phyloP scores from a whole-genome alignment of 1,140 invertebrate species.

The Eueides isabella region DNA sequence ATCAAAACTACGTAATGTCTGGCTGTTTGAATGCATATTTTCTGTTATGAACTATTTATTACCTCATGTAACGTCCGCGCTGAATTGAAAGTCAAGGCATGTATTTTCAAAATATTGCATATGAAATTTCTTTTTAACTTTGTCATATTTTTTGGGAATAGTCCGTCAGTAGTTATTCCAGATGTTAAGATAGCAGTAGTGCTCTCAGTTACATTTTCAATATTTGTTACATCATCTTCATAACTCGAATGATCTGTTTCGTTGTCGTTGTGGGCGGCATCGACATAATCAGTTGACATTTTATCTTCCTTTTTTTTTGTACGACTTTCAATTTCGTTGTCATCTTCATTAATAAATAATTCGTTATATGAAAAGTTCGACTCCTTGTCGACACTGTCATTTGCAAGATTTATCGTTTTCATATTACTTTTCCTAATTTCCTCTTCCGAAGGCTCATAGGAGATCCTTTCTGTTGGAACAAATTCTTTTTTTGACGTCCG shows the following conservation, averaged over 20 bases:
- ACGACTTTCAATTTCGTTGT: constrained; percentile 35
- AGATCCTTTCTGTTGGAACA: not conserved
- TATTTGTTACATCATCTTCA: constrained; percentile 32
- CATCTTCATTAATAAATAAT: constrained; percentile 57
- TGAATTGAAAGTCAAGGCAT: constrained; percentile 59
- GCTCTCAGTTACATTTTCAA: constrained; percentile 30
- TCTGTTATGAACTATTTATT: constrained; percentile 21
- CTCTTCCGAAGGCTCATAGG: not conserved
- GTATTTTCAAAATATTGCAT: constrained; percentile 59
- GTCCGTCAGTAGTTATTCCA: not conserved
- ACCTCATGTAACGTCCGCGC: constrained; percentile 68
- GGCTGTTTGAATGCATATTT: not conserved
- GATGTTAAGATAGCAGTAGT: not conserved
- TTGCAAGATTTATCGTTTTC: constrained; percentile 32
- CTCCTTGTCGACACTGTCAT: constrained; percentile 33
- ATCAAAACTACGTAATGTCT: not conserved
- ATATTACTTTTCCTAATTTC: constrained; percentile 28
- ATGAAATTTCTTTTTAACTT: constrained; percentile 38
- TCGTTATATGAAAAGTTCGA: constrained; percentile 48
- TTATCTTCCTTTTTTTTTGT: constrained; percentile 23
- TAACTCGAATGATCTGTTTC: constrained; percentile 27
- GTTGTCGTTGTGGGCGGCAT: constrained; percentile 31
- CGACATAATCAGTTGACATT: constrained; percentile 22
- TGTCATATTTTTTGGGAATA: not conserved
- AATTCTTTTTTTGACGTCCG: constrained; percentile 16